Conservation (phyloP, 2,797 vertebrate species). For the Gymnodraco acuticeps region DNA sequence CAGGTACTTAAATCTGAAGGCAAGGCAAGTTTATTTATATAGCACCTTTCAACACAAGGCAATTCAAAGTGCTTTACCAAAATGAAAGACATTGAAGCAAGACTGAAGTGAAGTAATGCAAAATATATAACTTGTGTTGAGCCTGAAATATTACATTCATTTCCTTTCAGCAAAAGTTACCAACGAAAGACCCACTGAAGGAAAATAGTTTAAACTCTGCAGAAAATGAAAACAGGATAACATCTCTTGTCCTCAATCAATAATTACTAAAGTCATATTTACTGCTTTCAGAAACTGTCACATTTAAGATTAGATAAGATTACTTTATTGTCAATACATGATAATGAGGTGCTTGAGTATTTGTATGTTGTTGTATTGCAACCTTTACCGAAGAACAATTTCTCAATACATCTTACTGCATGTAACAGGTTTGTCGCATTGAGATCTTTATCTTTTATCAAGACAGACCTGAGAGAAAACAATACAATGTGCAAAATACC, state of each 20-base stretch:
- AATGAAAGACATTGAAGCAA: no score
- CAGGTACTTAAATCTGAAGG: no score
- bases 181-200: neutral
- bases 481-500: neutral
- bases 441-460: neutral
- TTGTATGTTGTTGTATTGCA: neutral
- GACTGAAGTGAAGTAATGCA: neutral
- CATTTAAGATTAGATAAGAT: no score
- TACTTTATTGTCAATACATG: no score
- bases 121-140: neutral
- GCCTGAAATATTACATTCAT: neutral
- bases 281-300: slow-evolving; percentile 52
- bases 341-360: neutral
- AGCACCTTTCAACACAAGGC: no score
- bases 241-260: neutral
- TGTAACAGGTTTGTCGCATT: neutral
- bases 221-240: neutral
- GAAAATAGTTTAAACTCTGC: neutral
- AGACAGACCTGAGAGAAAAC: neutral
- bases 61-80: no score
- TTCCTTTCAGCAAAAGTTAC: neutral
- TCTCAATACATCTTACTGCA: neutral
- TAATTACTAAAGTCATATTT: slow-evolving; percentile 43
- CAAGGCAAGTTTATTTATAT: no score
- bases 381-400: neutral